Evolutionary conservation across 2,797 vertebrate species (phyloP).

Genomic region (Paedocypris micromegethes): DNA sequence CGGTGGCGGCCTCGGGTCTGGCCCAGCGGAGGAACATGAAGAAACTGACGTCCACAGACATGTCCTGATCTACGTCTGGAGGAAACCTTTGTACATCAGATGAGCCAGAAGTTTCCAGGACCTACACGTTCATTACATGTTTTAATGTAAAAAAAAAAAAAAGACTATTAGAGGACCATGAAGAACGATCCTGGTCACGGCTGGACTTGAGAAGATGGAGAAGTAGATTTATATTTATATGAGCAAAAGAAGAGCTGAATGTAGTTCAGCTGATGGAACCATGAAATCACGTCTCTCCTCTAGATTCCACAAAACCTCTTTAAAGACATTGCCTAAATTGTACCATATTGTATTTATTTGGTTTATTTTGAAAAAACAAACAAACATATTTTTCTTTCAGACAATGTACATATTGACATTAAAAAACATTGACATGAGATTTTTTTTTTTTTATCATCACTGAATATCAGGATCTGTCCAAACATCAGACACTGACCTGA

Average conservation of each 20-base stretch:
- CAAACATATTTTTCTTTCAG: slow-evolving; percentile 85
- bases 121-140: no score
- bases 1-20: slow-evolving; percentile 92
- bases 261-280: slow-evolving; percentile 48
- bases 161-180: not conserved
- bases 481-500: no score
- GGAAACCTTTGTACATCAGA: no score
- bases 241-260: slow-evolving; percentile 35
- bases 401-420: slow-evolving; percentile 92
- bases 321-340: slow-evolving; percentile 87
- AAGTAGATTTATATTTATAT: slow-evolving; percentile 35
- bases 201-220: slow-evolving; percentile 37
- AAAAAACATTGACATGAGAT: slow-evolving; percentile 79
- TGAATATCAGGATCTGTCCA: not conserved
- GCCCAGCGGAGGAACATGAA: slow-evolving; percentile 97
- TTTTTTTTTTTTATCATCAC: not conserved
- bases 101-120: no score
- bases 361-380: slow-evolving; percentile 78
- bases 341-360: slow-evolving; percentile 97
- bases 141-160: no score
- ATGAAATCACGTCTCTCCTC: slow-evolving; percentile 55
- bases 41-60: slow-evolving; percentile 93
- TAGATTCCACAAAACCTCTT: slow-evolving; percentile 70
- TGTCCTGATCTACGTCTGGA: slow-evolving; percentile 66
- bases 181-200: slow-evolving; percentile 1